These are phyloP conservation scores for Bombus impatiens DNA, from an alignment of 1,140 invertebrate genomes.

Conservation along the genomic window DNA sequence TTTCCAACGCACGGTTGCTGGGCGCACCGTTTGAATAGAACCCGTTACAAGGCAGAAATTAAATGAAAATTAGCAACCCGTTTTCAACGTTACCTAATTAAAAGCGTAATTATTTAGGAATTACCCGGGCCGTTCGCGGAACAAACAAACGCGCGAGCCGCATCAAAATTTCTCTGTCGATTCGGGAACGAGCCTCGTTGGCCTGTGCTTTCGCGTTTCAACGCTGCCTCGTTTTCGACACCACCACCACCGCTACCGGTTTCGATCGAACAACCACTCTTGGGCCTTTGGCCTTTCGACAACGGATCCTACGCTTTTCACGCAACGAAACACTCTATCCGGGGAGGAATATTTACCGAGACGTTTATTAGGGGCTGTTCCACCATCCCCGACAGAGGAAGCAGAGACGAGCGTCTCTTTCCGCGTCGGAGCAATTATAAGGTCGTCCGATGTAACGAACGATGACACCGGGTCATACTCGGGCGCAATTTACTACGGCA, in stretches of 20 bases:
- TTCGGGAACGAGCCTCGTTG: neutral
- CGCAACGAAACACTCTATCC: neutral
- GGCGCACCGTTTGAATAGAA: conserved; percentile 16
- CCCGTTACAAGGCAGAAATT: conserved; percentile 43
- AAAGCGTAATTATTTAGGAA: conserved; percentile 52
- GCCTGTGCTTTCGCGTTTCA: too few species aligned
- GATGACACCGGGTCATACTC: conserved; percentile 50
- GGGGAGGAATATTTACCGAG: neutral
- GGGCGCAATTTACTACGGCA: conserved; percentile 42
- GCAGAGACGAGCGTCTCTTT: neutral
- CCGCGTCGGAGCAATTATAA: conserved; percentile 54
- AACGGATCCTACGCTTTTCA: neutral
- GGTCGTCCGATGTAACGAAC: conserved; percentile 41
- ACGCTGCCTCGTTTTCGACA: neutral
- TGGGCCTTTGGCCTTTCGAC: neutral
- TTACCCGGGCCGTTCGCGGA: conserved; percentile 4
- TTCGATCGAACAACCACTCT: neutral
- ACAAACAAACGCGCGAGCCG: conserved; percentile 9
- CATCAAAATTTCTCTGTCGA: conserved; percentile 14
- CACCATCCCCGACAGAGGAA: neutral
- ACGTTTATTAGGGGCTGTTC: conserved; percentile 13
- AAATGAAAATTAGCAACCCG: conserved; percentile 43
- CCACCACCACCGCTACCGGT: neutral
- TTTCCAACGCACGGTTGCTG: conserved; percentile 1
- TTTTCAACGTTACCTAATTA: conserved; percentile 48